A percentile compares a stretch with the other conserved stretches of the same genome.
phyloP scores from a whole-genome alignment of 2,888 invertebrate genomes.

The Eristalinus aeneus region DNA sequence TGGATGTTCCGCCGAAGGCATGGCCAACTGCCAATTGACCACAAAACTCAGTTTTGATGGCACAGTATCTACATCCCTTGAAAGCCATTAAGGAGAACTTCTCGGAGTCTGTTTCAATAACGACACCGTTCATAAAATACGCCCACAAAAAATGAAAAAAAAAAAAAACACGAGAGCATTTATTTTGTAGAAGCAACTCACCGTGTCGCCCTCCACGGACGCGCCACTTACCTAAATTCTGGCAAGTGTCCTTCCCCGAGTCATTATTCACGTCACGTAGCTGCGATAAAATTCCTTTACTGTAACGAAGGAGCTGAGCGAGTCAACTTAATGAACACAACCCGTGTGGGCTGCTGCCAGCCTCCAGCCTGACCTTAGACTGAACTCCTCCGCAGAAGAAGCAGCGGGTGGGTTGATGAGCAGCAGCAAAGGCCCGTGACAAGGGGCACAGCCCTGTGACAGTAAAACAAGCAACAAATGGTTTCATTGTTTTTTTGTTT shows the following conservation, averaged over 20 bases:
- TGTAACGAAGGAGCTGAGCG: neutral
- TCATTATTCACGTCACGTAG: slow-evolving; percentile 3
- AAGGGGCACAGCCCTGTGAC: neutral
- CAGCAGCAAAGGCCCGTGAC: neutral
- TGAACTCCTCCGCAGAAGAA: neutral
- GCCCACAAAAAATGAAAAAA: neutral
- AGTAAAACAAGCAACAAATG: neutral
- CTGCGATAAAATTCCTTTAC: neutral
- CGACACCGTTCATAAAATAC: neutral
- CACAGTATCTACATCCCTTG: neutral
- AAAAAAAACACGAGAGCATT: neutral
- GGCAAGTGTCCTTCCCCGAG: neutral
- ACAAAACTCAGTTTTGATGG: neutral
- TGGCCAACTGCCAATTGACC: neutral
- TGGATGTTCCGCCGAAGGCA: neutral
- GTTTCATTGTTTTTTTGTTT: neutral
- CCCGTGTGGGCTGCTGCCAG: neutral
- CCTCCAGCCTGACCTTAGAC: neutral
- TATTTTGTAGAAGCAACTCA: neutral
- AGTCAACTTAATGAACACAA: neutral
- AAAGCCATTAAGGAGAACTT: neutral
- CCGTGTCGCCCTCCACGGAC: neutral
- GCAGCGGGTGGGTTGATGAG: neutral
- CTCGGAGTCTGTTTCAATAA: neutral
- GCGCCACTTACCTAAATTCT: slow-evolving; percentile 3